phyloP scores from a whole-genome alignment of 2,888 invertebrate genomes.

The Drosophila emarginata region DNA sequence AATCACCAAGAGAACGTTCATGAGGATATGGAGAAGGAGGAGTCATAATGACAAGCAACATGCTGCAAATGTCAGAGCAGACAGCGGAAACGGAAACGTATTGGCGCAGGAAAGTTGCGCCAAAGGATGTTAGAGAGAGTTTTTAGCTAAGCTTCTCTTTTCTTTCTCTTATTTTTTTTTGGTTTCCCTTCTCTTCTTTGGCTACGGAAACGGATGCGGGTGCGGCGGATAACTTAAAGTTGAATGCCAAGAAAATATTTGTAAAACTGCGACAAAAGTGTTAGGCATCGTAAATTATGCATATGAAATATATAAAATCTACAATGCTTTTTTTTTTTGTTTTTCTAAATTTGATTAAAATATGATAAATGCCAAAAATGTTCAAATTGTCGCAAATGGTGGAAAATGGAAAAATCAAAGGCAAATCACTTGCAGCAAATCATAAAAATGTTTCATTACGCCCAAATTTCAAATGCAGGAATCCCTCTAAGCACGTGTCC shows the following conservation, averaged over 20 bases:
- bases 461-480: slow-evolving; percentile 67
- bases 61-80: slow-evolving; percentile 72
- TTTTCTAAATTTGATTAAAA: slow-evolving; percentile 58
- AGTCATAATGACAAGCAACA: slow-evolving; percentile 66
- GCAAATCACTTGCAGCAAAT: slow-evolving; percentile 67
- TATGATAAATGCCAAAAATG: slow-evolving; percentile 48
- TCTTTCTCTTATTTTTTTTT: neutral
- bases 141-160: slow-evolving; percentile 1
- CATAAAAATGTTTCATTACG: slow-evolving; percentile 59
- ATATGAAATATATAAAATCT: slow-evolving; percentile 58
- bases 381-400: slow-evolving; percentile 9
- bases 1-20: slow-evolving; percentile 16
- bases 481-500: slow-evolving; percentile 55
- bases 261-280: slow-evolving; percentile 15
- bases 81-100: slow-evolving; percentile 76
- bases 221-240: slow-evolving; percentile 60
- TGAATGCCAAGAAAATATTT: slow-evolving; percentile 51
- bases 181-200: slow-evolving; percentile 28
- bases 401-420: slow-evolving; percentile 36
- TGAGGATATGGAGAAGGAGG: slow-evolving; percentile 26
- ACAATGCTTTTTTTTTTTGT: neutral
- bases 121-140: slow-evolving; percentile 48
- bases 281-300: neutral
- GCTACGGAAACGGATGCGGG: slow-evolving; percentile 68
- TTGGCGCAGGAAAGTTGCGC: slow-evolving; percentile 71